Percentiles rank a stretch among this genome's conserved stretches.
These are phyloP conservation scores for Microvelia longipes DNA, from an alignment of 1,140 invertebrate species.

Conservation along the genomic window DNA sequence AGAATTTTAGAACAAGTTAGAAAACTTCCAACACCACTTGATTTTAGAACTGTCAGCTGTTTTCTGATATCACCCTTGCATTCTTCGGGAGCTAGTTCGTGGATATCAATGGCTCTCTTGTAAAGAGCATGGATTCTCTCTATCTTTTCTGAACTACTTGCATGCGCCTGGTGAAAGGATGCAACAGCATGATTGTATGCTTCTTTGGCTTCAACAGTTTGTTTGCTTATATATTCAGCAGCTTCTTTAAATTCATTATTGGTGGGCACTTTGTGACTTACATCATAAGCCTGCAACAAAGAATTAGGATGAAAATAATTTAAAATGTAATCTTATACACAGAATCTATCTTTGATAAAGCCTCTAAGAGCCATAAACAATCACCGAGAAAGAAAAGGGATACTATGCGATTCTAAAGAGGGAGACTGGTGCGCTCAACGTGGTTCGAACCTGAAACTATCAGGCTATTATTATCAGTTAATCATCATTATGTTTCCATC, in stretches of 20 bases:
- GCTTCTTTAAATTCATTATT: background rate
- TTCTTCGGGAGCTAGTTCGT: background rate
- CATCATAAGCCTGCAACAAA: no score
- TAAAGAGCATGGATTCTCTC: background rate
- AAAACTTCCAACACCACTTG: background rate
- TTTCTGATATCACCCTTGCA: background rate
- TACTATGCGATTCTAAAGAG: no score
- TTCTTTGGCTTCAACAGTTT: background rate
- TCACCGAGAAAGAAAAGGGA: no score
- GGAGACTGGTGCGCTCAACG: no score
- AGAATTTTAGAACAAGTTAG: background rate
- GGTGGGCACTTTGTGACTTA: no score
- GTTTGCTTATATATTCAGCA: background rate
- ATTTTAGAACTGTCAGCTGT: background rate
- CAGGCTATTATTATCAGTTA: no score
- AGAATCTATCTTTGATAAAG: no score
- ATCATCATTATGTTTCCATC: no score
- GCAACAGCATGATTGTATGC: background rate
- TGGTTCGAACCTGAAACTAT: no score
- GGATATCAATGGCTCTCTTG: background rate
- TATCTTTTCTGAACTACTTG: background rate
- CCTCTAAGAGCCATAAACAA: no score
- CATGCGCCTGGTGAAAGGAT: background rate
- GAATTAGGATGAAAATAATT: no score
- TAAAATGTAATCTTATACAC: no score